Percentiles rank a stretch among this genome's conserved stretches.
These are phyloP conservation scores for Uria lomvia DNA, from an alignment of 2,113 vertebrate genomes.

Conservation along the genomic window DNA sequence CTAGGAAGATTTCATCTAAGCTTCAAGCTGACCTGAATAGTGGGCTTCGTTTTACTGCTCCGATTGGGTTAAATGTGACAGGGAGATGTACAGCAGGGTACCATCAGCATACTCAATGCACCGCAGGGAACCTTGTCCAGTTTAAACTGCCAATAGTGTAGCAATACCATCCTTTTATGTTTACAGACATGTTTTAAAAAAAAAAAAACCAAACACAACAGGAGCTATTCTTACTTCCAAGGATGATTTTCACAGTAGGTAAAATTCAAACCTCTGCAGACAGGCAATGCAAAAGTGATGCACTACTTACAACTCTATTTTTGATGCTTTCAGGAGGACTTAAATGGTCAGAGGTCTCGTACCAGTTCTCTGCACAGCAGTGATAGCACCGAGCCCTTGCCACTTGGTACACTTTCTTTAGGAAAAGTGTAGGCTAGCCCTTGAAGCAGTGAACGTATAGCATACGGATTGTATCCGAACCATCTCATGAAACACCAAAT, in stretches of 20 bases:
- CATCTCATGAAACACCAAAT: neutral
- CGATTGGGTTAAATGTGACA: neutral
- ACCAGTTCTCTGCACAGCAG: neutral
- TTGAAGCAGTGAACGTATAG: neutral
- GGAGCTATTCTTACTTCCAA: neutral
- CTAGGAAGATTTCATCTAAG: neutral
- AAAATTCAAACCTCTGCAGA: neutral
- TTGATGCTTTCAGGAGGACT: neutral
- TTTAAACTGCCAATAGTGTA: neutral
- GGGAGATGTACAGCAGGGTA: neutral
- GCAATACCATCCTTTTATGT: neutral
- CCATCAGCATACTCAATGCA: neutral
- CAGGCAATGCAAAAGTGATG: neutral
- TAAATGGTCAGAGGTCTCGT: neutral
- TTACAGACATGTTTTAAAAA: neutral
- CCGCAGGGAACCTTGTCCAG: neutral
- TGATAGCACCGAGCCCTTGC: neutral
- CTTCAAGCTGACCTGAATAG: neutral
- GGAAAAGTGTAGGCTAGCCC: neutral
- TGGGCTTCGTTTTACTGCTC: neutral
- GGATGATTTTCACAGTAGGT: conserved; percentile 5
- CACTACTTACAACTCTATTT: conserved; percentile 9
- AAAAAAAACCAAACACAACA: neutral
- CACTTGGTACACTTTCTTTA: neutral
- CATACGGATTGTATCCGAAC: neutral